Base-by-base conservation (phyloP, 2,113 vertebrate species). In the Hydrochoerus hydrochaeris region DNA sequence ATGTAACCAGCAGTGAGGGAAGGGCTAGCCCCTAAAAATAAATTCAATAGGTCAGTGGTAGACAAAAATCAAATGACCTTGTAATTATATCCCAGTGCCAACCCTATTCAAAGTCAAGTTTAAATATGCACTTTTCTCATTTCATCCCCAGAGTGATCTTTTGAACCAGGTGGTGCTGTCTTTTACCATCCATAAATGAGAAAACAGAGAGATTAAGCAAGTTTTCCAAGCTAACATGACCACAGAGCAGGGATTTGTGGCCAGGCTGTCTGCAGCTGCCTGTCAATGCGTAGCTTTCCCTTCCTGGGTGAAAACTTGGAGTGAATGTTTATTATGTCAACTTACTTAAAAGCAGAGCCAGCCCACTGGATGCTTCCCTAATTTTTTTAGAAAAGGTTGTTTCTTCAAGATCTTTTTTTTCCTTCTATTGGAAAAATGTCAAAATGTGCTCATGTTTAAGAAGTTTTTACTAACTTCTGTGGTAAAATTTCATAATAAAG, bases 171-270 rank as follows among this genome's bases (percentile, higher is more conserved):
- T n/a, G 14, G 17, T 57, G 10, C 28, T 90, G n/a, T 46, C 4
- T 1, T 22, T 93, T 35, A 58, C 17, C 44, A 62, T 69, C n/a
- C 49, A 54, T 10, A 69, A 88, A 80, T 62, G 49, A 95, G 63
- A 93, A 95, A 54, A 94, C 86, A 46, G n/a, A 58, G 12, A 86
- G 65, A 38, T 67, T 60, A 80, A 92, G 49, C 41, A 85, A 86
- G 57, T 71, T 80, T 57, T 54, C 38, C 11, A 67, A 52, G 90
- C 54, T 71, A 93, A 91, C 63, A 28, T 30, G 58, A 19, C 62
- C 11, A 17, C 3, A 6, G 24, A 69, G 2, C 20, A 7, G 19
- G 7, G 14, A 75, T 71, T n/a, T 71, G 1, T 4, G 38, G 65
- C 44, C 67, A 46, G 16, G 54, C 19, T 52, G 2, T 11, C 69